Evolutionary conservation across 92 coral and sea anemone genomes (phyloP).

Genomic region (Pocillopora grandis): DNA sequence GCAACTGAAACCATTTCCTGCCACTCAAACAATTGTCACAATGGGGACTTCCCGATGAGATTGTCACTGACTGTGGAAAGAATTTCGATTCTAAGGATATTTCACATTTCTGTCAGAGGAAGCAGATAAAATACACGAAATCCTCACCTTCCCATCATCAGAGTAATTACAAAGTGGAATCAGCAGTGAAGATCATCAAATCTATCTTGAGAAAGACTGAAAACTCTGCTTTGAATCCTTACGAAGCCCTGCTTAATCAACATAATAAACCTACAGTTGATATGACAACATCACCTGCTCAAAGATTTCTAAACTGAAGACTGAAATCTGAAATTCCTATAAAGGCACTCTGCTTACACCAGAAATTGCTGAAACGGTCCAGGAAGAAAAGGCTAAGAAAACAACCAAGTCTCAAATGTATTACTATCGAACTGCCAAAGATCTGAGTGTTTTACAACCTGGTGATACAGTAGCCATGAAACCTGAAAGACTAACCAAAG

Average conservation of each 20-base stretch:
- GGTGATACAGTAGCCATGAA: neutral
- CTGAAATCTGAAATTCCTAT: neutral
- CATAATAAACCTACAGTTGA: neutral
- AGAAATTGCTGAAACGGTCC: neutral
- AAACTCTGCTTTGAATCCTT: neutral
- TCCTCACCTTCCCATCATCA: neutral
- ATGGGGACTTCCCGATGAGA: constrained; percentile 30
- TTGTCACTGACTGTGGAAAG: constrained; percentile 29
- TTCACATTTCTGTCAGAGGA: constrained; percentile 24
- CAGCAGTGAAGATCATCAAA: neutral
- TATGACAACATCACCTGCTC: neutral
- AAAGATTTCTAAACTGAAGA: neutral
- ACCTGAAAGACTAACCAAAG: neutral
- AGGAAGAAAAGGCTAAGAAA: neutral
- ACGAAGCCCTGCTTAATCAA: neutral
- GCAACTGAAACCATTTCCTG: neutral
- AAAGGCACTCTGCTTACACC: neutral
- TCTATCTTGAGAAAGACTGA: neutral
- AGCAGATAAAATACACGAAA: constrained; percentile 6
- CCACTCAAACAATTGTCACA: constrained; percentile 24
- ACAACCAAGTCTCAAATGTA: neutral
- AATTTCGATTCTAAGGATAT: neutral
- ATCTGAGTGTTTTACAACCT: neutral
- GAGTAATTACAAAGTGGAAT: neutral
- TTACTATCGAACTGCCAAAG: neutral